Conservation (phyloP, 2,113 vertebrate genomes). For the Brachypteracias leptosomus region DNA sequence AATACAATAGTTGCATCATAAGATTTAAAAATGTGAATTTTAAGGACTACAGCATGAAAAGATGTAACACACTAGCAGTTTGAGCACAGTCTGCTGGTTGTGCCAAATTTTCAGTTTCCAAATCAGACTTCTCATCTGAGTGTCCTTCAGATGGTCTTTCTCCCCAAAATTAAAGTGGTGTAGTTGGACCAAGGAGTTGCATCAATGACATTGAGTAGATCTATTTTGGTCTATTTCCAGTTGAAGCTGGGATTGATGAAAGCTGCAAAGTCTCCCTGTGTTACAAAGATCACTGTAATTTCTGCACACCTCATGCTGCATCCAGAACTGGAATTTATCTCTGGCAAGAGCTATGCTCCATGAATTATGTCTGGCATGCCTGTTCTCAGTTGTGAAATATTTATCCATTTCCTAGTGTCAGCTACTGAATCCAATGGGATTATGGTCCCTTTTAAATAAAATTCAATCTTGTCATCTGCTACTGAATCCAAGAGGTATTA, state of each 20-base stretch:
- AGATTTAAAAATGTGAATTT: background rate
- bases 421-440: background rate
- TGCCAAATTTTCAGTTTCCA: background rate
- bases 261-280: background rate
- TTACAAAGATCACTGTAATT: background rate
- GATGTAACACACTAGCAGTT: background rate
- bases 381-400: background rate
- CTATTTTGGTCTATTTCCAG: background rate
- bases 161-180: background rate
- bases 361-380: slow-evolving; percentile 11
- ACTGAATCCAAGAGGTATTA: background rate
- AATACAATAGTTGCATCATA: background rate
- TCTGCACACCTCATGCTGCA: slow-evolving; percentile 9
- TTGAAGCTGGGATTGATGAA: background rate
- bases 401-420: slow-evolving; percentile 29
- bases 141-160: background rate
- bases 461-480: background rate
- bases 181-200: background rate
- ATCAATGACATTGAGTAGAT: background rate
- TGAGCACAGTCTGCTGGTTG: background rate
- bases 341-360: slow-evolving; percentile 9
- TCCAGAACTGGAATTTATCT: slow-evolving; percentile 7
- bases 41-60: background rate
- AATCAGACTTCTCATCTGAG: background rate
- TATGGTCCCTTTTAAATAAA: slow-evolving; percentile 1